Evolutionary conservation across 2,113 vertebrate genomes (phyloP).

Genomic region (Anoplopoma fimbria): DNA sequence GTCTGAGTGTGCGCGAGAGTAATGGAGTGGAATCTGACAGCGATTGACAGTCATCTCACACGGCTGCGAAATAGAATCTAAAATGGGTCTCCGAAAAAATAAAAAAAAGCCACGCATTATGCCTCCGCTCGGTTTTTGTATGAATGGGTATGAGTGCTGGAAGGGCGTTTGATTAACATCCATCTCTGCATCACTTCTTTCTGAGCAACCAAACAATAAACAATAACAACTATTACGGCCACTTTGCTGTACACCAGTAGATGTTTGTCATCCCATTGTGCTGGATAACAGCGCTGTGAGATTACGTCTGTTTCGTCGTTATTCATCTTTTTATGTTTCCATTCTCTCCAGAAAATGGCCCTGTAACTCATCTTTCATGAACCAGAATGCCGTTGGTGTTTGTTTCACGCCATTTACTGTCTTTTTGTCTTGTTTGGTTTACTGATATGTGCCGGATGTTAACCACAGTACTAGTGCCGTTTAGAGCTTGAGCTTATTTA

Average conservation of each 20-base stretch:
- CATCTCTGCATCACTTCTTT: conserved; percentile 51
- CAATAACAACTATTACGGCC: conserved; percentile 68
- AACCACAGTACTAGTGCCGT: not conserved
- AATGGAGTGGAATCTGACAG: conserved; percentile 73
- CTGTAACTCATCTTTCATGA: conserved; percentile 44
- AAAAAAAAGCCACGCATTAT: conserved; percentile 25
- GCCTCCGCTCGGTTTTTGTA: conserved; percentile 19
- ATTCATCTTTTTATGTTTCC: conserved; percentile 62
- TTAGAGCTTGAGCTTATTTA: not conserved
- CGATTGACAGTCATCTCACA: conserved; percentile 74
- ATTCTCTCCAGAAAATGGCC: conserved; percentile 20
- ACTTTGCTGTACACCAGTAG: conserved; percentile 54
- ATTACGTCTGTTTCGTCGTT: conserved; percentile 56
- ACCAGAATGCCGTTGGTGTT: conserved; percentile 35
- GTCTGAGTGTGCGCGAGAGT: conserved; percentile 41
- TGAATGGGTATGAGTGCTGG: conserved; percentile 19
- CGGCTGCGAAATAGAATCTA: conserved; percentile 61
- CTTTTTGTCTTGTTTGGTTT: conserved; percentile 15
- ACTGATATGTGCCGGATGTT: not conserved
- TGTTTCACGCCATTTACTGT: conserved; percentile 12
- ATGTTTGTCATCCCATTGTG: conserved; percentile 66
- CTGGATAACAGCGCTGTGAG: conserved; percentile 44
- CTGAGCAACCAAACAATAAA: conserved; percentile 52
- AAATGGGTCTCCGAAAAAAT: conserved; percentile 47
- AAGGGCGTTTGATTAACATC: conserved; percentile 73